Evolutionary conservation across 2,888 invertebrate species (phyloP), one percentile per base, ranked within the genome.

Genomic region (Villa cingulata): DNA sequence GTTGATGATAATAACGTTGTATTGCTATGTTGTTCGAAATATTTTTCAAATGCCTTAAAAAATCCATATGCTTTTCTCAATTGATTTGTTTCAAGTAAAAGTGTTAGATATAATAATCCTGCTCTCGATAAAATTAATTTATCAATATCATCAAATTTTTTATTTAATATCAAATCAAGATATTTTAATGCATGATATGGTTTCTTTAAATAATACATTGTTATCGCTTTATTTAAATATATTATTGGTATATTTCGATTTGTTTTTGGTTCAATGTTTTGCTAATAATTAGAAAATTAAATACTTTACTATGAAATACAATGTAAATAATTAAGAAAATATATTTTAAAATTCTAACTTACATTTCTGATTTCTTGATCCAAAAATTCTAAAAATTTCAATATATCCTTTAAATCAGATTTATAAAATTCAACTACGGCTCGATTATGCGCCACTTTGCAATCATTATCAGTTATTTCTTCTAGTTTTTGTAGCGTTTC

Each of bases 361-460:
- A 58, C 59, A 17, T 58, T 56, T n/a, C 54, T 53, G 2, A 52
- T 46, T 6, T 58, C 70, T 19, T 77, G 72, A 32, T 75, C 74
- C 19, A 89, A 69, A 45, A 75, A 74, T 58, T 80, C 81, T 52
- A 81, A 76, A 58, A 89, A 81, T 45, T 77, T 73, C 46, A 84
- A 83, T 15, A 83, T 78, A 58, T 84, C 82, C 56, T 78, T 83
- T 59, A 83, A 75, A 42, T 81, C 82, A 48, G 75, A 76, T 52
- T 78, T 78, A 64, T 82, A 86, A 66, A 85, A 90, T 60, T 89
- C 86, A 0, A 80, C 81, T 0, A 94, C 80, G 23, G 84, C 81
- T 68, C 83, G 85, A 62, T 95, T 94, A 36, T 47, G 32, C 15
- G 19, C 18, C 12, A 47, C 51, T 36, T 63, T 62, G 16, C 54